Conservation (phyloP, 2,113 vertebrate species). For the Pterophyllum scalare region DNA sequence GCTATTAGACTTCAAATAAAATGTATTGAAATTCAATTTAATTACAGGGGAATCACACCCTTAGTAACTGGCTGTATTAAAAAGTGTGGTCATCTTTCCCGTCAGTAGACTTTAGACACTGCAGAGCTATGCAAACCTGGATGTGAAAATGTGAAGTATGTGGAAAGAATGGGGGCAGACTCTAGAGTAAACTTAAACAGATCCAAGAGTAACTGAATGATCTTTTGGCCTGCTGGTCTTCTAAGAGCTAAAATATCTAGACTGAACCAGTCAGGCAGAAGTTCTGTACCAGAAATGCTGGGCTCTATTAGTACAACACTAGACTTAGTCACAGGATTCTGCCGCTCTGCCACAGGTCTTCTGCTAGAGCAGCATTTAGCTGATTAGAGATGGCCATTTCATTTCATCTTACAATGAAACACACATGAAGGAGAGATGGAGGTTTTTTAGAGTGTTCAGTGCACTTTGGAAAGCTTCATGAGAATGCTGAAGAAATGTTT, state of each 20-base stretch:
- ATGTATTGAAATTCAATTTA: no score
- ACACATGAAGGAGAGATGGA: background rate
- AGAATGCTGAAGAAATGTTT: slow-evolving; percentile 50
- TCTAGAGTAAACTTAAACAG: slow-evolving; percentile 60
- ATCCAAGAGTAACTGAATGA: slow-evolving; percentile 75
- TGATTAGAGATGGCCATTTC: slow-evolving; percentile 9
- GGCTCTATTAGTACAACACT: slow-evolving; percentile 18
- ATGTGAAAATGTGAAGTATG: slow-evolving; percentile 66
- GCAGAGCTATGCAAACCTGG: slow-evolving; percentile 42
- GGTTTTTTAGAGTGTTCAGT: slow-evolving; percentile 11
- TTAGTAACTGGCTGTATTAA: background rate
- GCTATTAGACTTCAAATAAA: no score
- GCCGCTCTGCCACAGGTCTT: slow-evolving; percentile 27
- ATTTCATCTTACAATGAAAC: slow-evolving; percentile 41
- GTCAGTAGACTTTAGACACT: slow-evolving; percentile 18
- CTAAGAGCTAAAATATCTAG: slow-evolving; percentile 49
- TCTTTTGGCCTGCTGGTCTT: slow-evolving; percentile 39
- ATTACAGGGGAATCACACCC: background rate
- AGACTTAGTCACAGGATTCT: slow-evolving; percentile 17
- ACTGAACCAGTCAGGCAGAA: slow-evolving; percentile 45
- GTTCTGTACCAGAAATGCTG: slow-evolving; percentile 18
- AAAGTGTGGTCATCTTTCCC: slow-evolving; percentile 35
- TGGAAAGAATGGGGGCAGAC: slow-evolving; percentile 71
- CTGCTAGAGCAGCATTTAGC: slow-evolving; percentile 15
- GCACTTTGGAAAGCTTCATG: slow-evolving; percentile 61